These are phyloP conservation scores for Thunnus albacares DNA, from an alignment of 2,797 vertebrate genomes.

Conservation along the genomic window DNA sequence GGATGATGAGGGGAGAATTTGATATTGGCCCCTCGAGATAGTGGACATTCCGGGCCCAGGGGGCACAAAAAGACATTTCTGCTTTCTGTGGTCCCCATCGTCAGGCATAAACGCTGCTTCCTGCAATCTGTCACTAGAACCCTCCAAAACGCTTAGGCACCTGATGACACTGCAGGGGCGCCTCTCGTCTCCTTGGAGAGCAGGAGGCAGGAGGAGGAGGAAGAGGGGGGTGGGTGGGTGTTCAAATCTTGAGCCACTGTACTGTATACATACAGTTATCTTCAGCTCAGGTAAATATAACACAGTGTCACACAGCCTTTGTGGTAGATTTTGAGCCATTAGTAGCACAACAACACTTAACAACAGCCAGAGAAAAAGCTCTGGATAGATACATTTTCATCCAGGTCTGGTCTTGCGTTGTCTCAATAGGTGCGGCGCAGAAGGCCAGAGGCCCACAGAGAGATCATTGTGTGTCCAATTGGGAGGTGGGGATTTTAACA, in stretches of 20 bases:
- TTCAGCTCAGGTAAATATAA: constrained; percentile 22
- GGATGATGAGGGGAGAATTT: constrained; percentile 87
- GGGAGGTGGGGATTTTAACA: constrained; percentile 78
- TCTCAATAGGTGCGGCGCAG: constrained; percentile 26
- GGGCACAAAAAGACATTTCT: constrained; percentile 90
- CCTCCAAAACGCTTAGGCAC: constrained; percentile 86
- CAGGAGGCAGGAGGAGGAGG: constrained; percentile 52
- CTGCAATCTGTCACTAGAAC: constrained; percentile 90
- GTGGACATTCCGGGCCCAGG: constrained; percentile 87
- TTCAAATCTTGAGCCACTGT: constrained; percentile 40
- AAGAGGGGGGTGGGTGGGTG: not conserved
- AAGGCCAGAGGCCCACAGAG: constrained; percentile 58
- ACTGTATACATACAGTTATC: constrained; percentile 19
- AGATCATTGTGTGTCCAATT: constrained; percentile 68
- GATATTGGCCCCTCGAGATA: constrained; percentile 89
- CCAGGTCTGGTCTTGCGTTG: not conserved
- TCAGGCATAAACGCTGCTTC: constrained; percentile 87
- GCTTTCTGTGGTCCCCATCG: constrained; percentile 84
- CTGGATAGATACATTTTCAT: not conserved
- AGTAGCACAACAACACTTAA: not conserved
- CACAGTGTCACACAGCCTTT: not conserved
- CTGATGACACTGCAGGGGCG: constrained; percentile 85
- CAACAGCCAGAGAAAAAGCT: not conserved
- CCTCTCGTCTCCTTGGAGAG: constrained; percentile 80
- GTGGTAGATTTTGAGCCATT: constrained; percentile 4